phyloP scores from a whole-genome alignment of 2,797 vertebrate species.

The Rhinogobio ventralis region DNA sequence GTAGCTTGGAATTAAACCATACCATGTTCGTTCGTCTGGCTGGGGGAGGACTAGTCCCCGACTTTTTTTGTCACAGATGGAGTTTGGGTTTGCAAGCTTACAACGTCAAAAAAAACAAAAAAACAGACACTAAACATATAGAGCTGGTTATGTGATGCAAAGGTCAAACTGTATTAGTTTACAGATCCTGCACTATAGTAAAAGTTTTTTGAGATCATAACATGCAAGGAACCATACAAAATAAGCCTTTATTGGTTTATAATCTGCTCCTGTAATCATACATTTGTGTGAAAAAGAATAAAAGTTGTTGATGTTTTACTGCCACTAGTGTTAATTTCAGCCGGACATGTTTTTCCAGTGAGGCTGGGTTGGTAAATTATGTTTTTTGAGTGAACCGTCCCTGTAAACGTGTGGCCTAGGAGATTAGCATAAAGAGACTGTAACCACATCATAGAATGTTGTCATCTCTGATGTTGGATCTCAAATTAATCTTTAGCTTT shows the following conservation, averaged over 20 bases:
- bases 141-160: background rate
- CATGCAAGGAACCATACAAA: background rate
- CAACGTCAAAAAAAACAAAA: background rate
- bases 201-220: background rate
- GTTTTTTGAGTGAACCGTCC: no score
- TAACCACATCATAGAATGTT: slow-evolving; percentile 64
- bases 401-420: slow-evolving; percentile 36
- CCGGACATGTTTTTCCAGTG: background rate
- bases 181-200: background rate
- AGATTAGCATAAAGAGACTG: slow-evolving; percentile 63
- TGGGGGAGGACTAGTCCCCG: background rate
- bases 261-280: background rate
- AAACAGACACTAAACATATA: no score
- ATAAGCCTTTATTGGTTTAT: background rate
- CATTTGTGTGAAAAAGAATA: background rate
- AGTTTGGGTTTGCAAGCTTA: background rate
- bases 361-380: background rate
- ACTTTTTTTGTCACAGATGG: background rate
- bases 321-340: background rate
- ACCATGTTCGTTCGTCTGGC: background rate
- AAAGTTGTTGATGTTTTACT: background rate
- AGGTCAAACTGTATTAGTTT: background rate
- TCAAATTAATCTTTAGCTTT: slow-evolving; percentile 57
- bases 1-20: background rate
- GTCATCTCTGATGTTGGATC: slow-evolving; percentile 70